Evolutionary conservation across 2,888 invertebrate genomes (phyloP).

Genomic region (Gastrophysa polygoni): DNA sequence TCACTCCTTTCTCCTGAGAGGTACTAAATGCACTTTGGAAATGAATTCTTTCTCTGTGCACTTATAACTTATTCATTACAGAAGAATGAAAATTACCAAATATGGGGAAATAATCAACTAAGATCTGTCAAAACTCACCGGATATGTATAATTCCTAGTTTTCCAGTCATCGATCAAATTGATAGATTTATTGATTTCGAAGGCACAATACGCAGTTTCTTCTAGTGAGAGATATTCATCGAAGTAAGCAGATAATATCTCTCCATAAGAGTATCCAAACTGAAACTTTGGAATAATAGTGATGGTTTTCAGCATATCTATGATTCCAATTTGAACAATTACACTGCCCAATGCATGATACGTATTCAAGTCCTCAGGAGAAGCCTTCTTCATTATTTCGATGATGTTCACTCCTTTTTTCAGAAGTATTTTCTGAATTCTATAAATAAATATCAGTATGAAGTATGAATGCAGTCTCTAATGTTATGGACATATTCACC

Average conservation of each 20-base stretch:
- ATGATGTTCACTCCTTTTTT: constrained; percentile 32
- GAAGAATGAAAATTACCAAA: not conserved
- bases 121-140: not conserved
- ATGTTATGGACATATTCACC: constrained; percentile 47
- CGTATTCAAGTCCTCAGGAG: not conserved
- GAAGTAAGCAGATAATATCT: constrained; percentile 89
- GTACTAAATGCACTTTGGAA: too few species aligned
- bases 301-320: constrained; percentile 61
- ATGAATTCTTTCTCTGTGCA: too few species aligned
- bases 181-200: constrained; percentile 24
- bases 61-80: too few species aligned
- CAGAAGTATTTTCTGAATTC: constrained; percentile 32
- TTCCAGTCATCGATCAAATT: constrained; percentile 12
- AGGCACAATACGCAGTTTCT: constrained; percentile 79
- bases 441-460: too few species aligned
- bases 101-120: too few species aligned
- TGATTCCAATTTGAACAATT: constrained; percentile 64
- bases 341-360: constrained; percentile 34
- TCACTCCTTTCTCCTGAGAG: too few species aligned
- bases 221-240: constrained; percentile 85
- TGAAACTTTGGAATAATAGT: constrained; percentile 49
- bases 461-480: too few species aligned
- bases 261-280: constrained; percentile 82
- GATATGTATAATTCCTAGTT: not conserved
- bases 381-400: constrained; percentile 14